Conservation (phyloP, 1,140 invertebrate genomes). For the Gryon sp. region DNA sequence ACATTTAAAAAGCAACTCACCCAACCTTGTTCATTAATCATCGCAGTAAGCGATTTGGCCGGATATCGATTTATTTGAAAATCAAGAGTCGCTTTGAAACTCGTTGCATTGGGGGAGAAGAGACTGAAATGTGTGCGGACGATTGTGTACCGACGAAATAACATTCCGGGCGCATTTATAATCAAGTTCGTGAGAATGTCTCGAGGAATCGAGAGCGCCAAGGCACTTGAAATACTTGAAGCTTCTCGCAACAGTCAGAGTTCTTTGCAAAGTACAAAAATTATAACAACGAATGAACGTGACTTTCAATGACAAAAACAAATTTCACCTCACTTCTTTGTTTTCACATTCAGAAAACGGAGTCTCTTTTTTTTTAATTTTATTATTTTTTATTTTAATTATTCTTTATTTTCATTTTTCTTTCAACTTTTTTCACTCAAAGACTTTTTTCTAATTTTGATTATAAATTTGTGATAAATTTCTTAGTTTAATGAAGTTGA, state of each 20-base stretch:
- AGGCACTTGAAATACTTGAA: conserved; percentile 47
- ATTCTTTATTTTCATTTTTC: too few species aligned
- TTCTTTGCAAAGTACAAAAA: conserved; percentile 1
- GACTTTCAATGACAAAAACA: not conserved
- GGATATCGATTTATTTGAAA: conserved; percentile 45
- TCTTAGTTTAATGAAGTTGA: too few species aligned
- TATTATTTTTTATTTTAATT: too few species aligned
- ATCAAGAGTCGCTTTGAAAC: too few species aligned
- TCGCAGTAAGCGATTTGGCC: conserved; percentile 19
- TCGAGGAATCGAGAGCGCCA: conserved; percentile 9
- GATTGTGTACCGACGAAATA: conserved; percentile 37
- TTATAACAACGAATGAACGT: conserved; percentile 31
- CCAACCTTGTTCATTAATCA: too few species aligned
- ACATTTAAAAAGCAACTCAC: too few species aligned
- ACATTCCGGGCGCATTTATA: conserved; percentile 51
- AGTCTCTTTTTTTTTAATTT: too few species aligned
- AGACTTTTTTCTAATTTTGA: too few species aligned
- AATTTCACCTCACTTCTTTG: conserved; percentile 4
- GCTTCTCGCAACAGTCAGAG: conserved; percentile 22
- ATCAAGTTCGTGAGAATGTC: conserved; percentile 49
- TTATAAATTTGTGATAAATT: too few species aligned
- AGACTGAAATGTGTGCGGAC: conserved; percentile 11
- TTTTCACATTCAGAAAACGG: too few species aligned
- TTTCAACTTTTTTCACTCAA: too few species aligned
- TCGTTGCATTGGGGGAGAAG: too few species aligned